phyloP scores from a whole-genome alignment of 1,140 invertebrate species.

The Mercenaria mercenaria region DNA sequence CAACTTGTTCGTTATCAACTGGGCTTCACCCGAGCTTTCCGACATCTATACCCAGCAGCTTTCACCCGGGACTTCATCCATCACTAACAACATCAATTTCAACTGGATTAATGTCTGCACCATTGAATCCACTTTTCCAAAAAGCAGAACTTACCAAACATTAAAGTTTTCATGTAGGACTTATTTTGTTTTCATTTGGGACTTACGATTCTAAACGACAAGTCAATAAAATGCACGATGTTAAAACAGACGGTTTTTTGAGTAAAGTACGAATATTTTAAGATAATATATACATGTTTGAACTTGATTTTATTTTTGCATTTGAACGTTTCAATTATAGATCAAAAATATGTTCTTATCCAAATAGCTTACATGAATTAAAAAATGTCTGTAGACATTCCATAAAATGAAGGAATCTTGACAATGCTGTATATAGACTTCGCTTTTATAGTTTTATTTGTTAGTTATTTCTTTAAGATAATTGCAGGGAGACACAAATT shows the following conservation, averaged over 20 bases:
- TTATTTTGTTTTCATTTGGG: not conserved
- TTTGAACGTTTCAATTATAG: no score
- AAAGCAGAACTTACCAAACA: conserved; percentile 55
- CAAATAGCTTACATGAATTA: no score
- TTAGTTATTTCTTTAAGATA: not conserved
- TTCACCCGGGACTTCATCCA: conserved; percentile 62
- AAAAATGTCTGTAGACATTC: no score
- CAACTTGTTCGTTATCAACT: conserved; percentile 43
- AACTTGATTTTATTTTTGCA: no score
- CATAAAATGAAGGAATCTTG: not conserved
- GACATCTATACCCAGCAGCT: conserved; percentile 19
- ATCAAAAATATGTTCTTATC: no score
- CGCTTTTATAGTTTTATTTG: not conserved
- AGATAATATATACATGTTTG: no score
- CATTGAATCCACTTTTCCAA: conserved; percentile 37
- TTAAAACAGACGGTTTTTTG: not conserved
- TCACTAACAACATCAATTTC: conserved; percentile 56
- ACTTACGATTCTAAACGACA: no score
- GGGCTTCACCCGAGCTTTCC: conserved; percentile 63
- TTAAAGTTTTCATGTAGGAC: not conserved
- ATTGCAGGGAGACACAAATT: conserved; percentile 59
- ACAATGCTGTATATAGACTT: not conserved
- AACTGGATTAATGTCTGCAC: conserved; percentile 28
- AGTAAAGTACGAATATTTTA: no score
- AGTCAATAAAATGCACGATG: no score